Base-by-base conservation (phyloP, 2,797 vertebrate species). In the Notolabrus celidotus region DNA sequence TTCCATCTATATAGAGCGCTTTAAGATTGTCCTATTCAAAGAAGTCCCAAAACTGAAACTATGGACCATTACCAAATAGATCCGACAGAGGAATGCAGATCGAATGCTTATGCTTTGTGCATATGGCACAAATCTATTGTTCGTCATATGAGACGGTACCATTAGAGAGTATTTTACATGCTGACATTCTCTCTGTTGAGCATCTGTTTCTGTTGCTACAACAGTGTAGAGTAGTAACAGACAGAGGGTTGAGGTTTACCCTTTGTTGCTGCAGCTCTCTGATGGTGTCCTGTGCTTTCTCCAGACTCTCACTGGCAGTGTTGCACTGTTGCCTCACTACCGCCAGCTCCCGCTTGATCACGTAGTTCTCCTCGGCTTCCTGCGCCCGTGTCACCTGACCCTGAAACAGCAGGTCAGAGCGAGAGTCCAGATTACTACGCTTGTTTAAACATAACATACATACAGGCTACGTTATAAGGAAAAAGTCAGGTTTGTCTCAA, bases 301-400 rank as follows among this genome's bases (percentile, higher is more conserved):
- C 96, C 1, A 99, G 94, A 86, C 88, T 96, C 80, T 97, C 96
- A 0, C 87, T 94, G 34, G 96, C 95, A 0, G 94, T 91, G 86
- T 81, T 94, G 86, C 94, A 97, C 85, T 97, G 96, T 45, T 98
- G 96, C 62, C 94, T 92, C 57, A 95, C 96, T 75, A 97, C 95
- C 0, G 97, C 97, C 87, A 99, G 89, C 88, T 99, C 97, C 14
- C 97, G 90, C 77, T 98, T 97, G 89, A 98, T 97, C 80, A 97
- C 94, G 0, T 98, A 97, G 89, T 99, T 99, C 92, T 99, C 97
- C 89, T 99, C 97, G 0, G 97, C 97, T 79, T 99, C 97, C 86
- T 97, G 97, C 0, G 97, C 97, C 57, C 97, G 93, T 0, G 97
- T 99, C 88, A 99, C 97, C 91, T 99, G 97, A 83, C 97, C 97